Base-by-base conservation (phyloP, 1,140 invertebrate genomes). In the Apis dorsata region DNA sequence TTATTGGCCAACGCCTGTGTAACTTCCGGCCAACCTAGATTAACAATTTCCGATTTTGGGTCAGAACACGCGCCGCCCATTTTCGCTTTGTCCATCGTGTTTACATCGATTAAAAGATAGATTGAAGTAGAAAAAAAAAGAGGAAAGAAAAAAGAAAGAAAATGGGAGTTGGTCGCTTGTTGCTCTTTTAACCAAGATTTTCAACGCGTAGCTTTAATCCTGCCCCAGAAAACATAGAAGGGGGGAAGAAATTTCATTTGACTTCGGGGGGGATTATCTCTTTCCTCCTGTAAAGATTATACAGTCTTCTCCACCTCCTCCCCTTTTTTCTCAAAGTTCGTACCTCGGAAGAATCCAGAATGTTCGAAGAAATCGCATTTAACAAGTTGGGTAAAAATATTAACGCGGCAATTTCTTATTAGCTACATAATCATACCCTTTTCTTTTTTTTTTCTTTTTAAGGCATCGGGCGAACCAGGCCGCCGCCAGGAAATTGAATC, bases 401-500 rank as follows among this genome's bases (percentile, higher is more conserved):
- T 57, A 57, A 55, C 51, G 28, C 21, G 13, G 53, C 53, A 75
- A 81, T 81, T 75, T 68, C 72, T 44, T 49, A 49, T 44, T 12
- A 82, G 66, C 79, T 77, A 72, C 70, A 66, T 81, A 84, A 81
- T 76, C 74, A 74, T 60, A 51, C 13, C 62, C 34, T 44, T 44
- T 7, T 44, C 5, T 44, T 44, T 4, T 44, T 44, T 44, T 44
- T 44, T 34, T 28, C 28, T 11, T 76, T 82, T 70, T 53, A 66
- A 74, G 74, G 74, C 77, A 71, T 57, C 59, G 63, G 72, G 34
- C 34, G 34, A 34, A 2, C 34, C 34, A 34, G 28, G 65, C 63
- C 78, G 44, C 34, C 5, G 57, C 72, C 57, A 59, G 34, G 77
- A 75, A 80, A 88, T 81, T 88, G 84, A 88, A 88, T 85, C 79